These are phyloP conservation scores for Ariolimax columbianus DNA, from an alignment of 2,888 invertebrate species.

Conservation along the genomic window DNA sequence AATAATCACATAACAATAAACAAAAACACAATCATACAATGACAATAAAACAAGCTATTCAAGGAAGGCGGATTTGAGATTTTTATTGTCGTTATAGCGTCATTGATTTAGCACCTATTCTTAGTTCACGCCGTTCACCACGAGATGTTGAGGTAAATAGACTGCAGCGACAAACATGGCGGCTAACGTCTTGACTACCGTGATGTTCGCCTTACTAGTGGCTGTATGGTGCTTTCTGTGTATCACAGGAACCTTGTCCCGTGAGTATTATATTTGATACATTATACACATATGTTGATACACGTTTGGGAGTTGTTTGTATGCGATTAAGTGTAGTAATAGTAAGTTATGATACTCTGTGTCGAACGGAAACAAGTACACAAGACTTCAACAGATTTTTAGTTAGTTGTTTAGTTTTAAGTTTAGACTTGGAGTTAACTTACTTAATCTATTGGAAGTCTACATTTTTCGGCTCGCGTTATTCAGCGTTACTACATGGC, in stretches of 20 bases:
- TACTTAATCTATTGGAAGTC: too few species aligned
- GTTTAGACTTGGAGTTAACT: too few species aligned
- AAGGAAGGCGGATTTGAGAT: too few species aligned
- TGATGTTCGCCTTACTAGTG: neutral
- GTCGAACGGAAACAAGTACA: neutral
- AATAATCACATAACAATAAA: too few species aligned
- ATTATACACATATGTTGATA: neutral
- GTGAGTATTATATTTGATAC: neutral
- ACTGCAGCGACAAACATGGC: conserved; percentile 36
- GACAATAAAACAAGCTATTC: too few species aligned
- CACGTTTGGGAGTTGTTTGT: neutral
- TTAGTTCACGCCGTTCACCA: neutral
- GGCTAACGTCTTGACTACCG: conserved; percentile 28
- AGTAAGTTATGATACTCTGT: neutral
- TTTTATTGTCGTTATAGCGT: too few species aligned
- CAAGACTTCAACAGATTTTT: too few species aligned
- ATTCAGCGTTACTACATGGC: too few species aligned
- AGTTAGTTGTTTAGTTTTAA: too few species aligned
- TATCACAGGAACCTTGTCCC: neutral
- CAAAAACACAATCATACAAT: too few species aligned
- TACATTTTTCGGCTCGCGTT: too few species aligned
- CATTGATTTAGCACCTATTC: neutral
- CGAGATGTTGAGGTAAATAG: conserved; percentile 39
- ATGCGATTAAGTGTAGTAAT: neutral
- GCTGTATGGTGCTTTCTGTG: neutral